Evolutionary conservation across 2,797 vertebrate genomes (phyloP).

Genomic region (Scolopax rusticola): DNA sequence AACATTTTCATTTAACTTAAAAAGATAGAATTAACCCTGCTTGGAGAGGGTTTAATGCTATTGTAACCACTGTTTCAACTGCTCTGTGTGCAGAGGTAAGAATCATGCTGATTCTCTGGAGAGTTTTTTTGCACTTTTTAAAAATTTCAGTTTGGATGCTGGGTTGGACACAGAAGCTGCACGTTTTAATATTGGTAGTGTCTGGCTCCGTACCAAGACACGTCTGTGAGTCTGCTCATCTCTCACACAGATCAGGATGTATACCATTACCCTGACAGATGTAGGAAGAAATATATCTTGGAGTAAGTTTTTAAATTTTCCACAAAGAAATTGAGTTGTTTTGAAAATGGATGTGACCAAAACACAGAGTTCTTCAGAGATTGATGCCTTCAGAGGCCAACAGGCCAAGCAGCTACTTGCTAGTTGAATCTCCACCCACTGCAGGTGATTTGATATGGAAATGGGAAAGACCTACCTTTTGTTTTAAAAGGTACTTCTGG

Average conservation of each 20-base stretch:
- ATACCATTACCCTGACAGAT: slow-evolving; percentile 27
- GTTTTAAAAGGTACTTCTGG: slow-evolving; percentile 26
- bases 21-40: slow-evolving; percentile 26
- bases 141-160: neutral
- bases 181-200: neutral
- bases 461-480: slow-evolving; percentile 26
- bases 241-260: slow-evolving; percentile 20
- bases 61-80: neutral
- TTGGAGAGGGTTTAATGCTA: neutral
- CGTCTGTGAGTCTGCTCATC: slow-evolving; percentile 11
- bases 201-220: slow-evolving; percentile 27
- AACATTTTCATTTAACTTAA: slow-evolving; percentile 39
- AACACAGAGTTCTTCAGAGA: neutral
- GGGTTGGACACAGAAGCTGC: neutral
- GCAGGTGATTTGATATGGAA: slow-evolving; percentile 12
- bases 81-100: neutral
- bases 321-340: slow-evolving; percentile 10
- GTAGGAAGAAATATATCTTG: slow-evolving; percentile 35
- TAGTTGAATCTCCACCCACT: neutral
- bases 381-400: neutral
- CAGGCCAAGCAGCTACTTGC: neutral
- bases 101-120: neutral
- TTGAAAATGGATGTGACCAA: neutral
- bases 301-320: neutral
- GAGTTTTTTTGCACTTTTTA: neutral